Evolutionary conservation across 2,113 vertebrate species (phyloP), one percentile per base, ranked within the genome.

Genomic region (Zosterops hypoxanthus): DNA sequence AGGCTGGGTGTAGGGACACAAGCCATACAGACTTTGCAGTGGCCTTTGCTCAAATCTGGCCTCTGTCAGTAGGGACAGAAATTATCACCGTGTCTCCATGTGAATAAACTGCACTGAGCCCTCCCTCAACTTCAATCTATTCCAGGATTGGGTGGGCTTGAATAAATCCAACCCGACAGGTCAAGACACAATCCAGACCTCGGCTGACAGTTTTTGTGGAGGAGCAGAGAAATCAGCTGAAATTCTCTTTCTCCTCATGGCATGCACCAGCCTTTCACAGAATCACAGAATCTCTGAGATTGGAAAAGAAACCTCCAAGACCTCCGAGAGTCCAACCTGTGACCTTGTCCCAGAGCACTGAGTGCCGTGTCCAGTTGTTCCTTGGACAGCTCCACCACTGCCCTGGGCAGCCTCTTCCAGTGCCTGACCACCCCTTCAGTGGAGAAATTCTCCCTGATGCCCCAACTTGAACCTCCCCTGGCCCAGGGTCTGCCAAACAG

Each of bases 1-100:
- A 78, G 86, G 84, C 76, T 90, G 76, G 80, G 53, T 22, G 7
- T 28, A 78, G 94, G 88, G 60, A 87, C 47, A 55, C 1, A 24
- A 82, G 68, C n/a, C 81, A 57, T 19, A 73, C 24, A 41, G 60
- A 44, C 29, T 25, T n/a, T 80, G 52, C 39, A 33, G 50, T 59
- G 82, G 36, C 42, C 79, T 77, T 63, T 18, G 14, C 64, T 95
- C 66, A 86, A 31, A 94, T 90, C 20, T 55, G 86, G 29, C 39
- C 34, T 73, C 84, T 96, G 79, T 71, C 86, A 95, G 61, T 14
- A 90, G 21, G 64, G 57, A 92, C 73, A 90, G 63, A 93, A 86
- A 86, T 68, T 29, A 57, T 31, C 56, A 75, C 19, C 19, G 5
- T 59, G 59, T 55, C 69, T 68, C 73, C 33, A 5, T 17, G 47